Percentiles rank a stretch among this genome's conserved stretches.
Conservation (phyloP, 2,113 vertebrate genomes). For the Nesoenas mayeri region DNA sequence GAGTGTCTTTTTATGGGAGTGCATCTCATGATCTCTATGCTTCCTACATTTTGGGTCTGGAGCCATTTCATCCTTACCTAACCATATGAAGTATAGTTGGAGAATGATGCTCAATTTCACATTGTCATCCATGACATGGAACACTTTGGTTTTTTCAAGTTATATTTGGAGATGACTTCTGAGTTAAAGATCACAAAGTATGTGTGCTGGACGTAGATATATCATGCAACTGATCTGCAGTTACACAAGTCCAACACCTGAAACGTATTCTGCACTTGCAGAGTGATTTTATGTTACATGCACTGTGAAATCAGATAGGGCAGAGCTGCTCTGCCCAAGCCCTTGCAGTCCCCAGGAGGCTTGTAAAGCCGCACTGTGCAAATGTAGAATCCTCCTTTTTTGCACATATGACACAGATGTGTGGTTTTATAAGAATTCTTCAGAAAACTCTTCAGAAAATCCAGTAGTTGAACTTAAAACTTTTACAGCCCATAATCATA, state of each 20-base stretch:
- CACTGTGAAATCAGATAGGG: background rate
- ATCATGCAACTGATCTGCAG: background rate
- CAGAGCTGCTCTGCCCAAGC: background rate
- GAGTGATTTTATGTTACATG: background rate
- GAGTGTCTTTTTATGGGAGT: background rate
- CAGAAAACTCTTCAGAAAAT: background rate
- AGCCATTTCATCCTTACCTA: background rate
- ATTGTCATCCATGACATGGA: background rate
- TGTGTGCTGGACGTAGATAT: background rate
- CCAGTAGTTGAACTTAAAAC: background rate
- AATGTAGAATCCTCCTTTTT: background rate
- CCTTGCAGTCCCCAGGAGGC: background rate
- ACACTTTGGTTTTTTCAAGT: background rate
- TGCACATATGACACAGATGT: background rate
- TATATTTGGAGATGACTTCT: background rate
- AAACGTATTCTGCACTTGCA: background rate
- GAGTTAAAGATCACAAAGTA: background rate
- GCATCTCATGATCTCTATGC: background rate
- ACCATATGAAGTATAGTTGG: background rate
- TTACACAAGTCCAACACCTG: background rate
- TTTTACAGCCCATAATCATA: background rate
- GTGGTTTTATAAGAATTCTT: background rate
- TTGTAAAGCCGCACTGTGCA: background rate
- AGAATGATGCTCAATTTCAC: background rate
- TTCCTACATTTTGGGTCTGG: background rate